These are phyloP conservation scores for Loris lydekkerianus DNA, from an alignment of 2,797 vertebrate genomes.

Conservation along the genomic window DNA sequence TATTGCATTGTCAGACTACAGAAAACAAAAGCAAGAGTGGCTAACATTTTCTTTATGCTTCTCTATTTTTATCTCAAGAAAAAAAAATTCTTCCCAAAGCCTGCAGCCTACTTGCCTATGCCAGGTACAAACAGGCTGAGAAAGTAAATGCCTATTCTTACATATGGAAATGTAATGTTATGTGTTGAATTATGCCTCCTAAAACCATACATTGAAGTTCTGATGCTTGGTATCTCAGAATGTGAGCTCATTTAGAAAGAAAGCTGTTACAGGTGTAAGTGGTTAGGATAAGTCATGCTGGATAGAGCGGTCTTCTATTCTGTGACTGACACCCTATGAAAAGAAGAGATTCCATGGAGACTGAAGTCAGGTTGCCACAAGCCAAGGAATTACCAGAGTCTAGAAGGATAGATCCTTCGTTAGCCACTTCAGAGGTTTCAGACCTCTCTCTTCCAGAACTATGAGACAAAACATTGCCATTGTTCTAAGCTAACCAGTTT, in stretches of 20 bases:
- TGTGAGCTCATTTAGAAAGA: slow-evolving; percentile 7
- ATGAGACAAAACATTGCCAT: neutral
- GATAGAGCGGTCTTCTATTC: neutral
- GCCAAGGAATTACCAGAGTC: neutral
- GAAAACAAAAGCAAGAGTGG: neutral
- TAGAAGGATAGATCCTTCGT: neutral
- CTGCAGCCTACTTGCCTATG: neutral
- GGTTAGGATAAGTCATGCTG: neutral
- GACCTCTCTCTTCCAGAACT: neutral
- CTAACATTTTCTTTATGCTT: neutral
- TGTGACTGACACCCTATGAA: neutral
- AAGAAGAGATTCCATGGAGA: neutral
- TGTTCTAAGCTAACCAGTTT: neutral
- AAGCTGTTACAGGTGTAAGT: neutral
- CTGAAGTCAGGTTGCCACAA: neutral
- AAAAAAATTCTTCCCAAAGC: neutral
- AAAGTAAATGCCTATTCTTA: neutral
- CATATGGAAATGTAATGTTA: neutral
- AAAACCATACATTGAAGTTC: neutral
- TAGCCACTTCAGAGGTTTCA: neutral
- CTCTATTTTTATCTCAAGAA: neutral
- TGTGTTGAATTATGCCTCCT: neutral
- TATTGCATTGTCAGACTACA: neutral
- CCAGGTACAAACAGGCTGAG: neutral
- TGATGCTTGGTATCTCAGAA: neutral